Conservation (phyloP, 2,113 vertebrate species). For the Ranitomeya variabilis region DNA sequence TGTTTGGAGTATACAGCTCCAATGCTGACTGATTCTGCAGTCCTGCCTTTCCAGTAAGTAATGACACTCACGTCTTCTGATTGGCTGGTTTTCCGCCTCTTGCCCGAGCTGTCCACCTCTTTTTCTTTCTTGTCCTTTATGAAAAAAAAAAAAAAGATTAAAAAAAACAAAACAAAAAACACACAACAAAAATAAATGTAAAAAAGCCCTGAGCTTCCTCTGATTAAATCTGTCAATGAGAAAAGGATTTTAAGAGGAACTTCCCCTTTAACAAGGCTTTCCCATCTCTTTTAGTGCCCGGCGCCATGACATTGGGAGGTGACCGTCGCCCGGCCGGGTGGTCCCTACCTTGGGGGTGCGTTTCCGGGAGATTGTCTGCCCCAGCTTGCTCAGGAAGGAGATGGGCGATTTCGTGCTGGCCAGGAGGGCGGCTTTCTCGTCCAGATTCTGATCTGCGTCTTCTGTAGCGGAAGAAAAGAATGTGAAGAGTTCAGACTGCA, state of each 20-base stretch:
- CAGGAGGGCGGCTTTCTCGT: slow-evolving; percentile 88
- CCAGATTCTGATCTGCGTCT: slow-evolving; percentile 84
- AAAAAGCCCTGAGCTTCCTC: no score
- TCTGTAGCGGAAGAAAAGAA: slow-evolving; percentile 70
- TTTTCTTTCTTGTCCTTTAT: slow-evolving; percentile 96
- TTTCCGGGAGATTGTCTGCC: slow-evolving; percentile 95
- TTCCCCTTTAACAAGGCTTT: no score
- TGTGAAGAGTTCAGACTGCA: background rate
- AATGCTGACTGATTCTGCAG: background rate
- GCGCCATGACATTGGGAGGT: no score
- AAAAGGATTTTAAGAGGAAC: no score
- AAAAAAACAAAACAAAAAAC: no score
- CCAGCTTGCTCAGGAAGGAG: slow-evolving; percentile 95
- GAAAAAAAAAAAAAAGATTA: background rate
- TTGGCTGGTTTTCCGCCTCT: slow-evolving; percentile 93
- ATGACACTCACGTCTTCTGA: slow-evolving; percentile 89
- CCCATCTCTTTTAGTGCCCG: no score
- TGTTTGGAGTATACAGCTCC: background rate
- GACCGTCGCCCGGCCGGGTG: no score
- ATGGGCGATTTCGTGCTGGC: slow-evolving; percentile 94
- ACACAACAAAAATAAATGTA: no score
- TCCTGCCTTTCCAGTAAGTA: no score
- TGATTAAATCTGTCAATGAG: no score
- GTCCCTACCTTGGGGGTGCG: slow-evolving; percentile 86
- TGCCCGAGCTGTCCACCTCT: slow-evolving; percentile 85